Evolutionary conservation across 2,888 invertebrate species (phyloP), one percentile per base, ranked within the genome.

Genomic region (Eilema griseolum): DNA sequence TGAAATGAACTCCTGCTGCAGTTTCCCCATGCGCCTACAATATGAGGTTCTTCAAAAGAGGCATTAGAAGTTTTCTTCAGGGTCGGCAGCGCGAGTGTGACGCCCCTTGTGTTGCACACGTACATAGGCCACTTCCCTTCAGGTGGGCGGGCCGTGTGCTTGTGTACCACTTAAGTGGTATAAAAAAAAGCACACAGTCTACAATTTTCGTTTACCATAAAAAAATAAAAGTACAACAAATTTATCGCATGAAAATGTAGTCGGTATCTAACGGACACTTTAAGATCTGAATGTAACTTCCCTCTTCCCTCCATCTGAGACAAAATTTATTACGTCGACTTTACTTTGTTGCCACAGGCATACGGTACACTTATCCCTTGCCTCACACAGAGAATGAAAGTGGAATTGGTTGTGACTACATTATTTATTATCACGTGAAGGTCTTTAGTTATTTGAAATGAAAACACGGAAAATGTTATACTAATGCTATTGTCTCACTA

Each of bases 271-370:
- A 52, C 52, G n/a, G 52, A 52, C 52, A 52, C n/a, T 52, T 52
- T 52, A 52, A n/a, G 52, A 52, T 52, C 52, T 52, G 52, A 52
- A n/a, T 52, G n/a, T 52, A 52, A 52, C n/a, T 52, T 52, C 10
- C 46, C n/a, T n/a, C 20, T 5, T 41, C 16, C 41, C 14, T 41
- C 41, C 41, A 16, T 41, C 20, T n/a, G 52, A n/a, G 20, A n/a
- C 52, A 52, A 52, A 52, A 52, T 52, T n/a, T 52, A 52, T 52
- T 52, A n/a, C 52, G 8, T 52, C n/a, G 52, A 52, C 52, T 52
- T 52, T n/a, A n/a, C n/a, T 52, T 10, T 11, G 46, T 46, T 46
- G 46, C 20, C 46, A 46, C 20, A 46, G 52, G 52, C 52, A 52
- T 52, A 52, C n/a, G 52, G 52, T 5, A 52, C n/a, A 52, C n/a